phyloP scores from a whole-genome alignment of 2,113 vertebrate species.

The Strix aluco region DNA sequence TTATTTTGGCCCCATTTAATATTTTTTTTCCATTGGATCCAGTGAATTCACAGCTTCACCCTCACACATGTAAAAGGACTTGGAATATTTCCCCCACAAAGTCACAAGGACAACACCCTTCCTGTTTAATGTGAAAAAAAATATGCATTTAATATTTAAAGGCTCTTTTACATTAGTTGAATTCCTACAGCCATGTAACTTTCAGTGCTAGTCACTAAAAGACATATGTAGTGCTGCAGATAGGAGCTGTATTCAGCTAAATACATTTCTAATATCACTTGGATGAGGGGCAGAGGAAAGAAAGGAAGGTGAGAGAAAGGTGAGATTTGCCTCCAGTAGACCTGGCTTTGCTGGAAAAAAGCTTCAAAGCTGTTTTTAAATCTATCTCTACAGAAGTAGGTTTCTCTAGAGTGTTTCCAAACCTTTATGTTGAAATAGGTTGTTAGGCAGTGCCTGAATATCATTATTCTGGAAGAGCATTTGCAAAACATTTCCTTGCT shows the following conservation, averaged over 20 bases:
- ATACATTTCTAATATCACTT: not conserved
- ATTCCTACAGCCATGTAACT: not conserved
- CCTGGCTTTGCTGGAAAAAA: not conserved
- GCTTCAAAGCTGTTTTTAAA: constrained; percentile 14
- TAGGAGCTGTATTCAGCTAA: not conserved
- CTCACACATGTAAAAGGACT: not conserved
- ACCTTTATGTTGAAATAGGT: constrained; percentile 42
- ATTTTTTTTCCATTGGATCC: not conserved
- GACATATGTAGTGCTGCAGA: not conserved
- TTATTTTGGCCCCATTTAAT: not conserved
- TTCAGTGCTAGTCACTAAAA: not conserved
- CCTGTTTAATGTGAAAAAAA: not conserved
- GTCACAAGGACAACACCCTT: not conserved
- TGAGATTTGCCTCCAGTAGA: not conserved
- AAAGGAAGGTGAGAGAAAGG: not conserved
- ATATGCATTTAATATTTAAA: not conserved
- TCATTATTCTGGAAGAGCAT: constrained; percentile 61
- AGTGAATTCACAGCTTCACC: not conserved
- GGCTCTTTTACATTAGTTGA: not conserved
- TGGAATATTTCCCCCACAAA: not conserved
- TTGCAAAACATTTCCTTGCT: constrained; percentile 57
- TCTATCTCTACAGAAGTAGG: not conserved
- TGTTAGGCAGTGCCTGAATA: constrained; percentile 45
- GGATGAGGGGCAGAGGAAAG: not conserved
- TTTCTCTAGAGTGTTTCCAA: constrained; percentile 23